Conservation (phyloP, 2,113 vertebrate genomes). For the Oncorhynchus gorbuscha region DNA sequence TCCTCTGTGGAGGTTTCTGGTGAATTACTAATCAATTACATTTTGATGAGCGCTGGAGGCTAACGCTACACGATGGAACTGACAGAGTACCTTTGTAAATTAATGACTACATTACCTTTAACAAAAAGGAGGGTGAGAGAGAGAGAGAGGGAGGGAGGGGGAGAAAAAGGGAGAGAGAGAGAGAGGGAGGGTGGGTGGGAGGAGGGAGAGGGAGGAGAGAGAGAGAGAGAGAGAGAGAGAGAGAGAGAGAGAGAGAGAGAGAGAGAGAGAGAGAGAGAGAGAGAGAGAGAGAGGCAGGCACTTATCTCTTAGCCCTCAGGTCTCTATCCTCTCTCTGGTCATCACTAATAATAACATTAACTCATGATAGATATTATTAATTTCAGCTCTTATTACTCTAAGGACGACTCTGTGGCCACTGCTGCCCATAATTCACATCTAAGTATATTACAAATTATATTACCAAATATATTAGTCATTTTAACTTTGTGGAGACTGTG, state of each 20-base stretch:
- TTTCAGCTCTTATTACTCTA: slow-evolving; percentile 2
- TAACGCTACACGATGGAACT: background rate
- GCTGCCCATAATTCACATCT: slow-evolving; percentile 5
- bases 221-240: no score
- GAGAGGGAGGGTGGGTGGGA: background rate
- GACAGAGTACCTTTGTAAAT: slow-evolving; percentile 35
- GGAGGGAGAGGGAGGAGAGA: no score
- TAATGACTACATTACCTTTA: slow-evolving; percentile 40
- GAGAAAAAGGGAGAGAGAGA: background rate
- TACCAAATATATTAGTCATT: no score
- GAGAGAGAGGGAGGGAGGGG: background rate
- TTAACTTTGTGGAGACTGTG: no score
- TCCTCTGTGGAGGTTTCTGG: slow-evolving; percentile 1
- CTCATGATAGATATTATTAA: slow-evolving; percentile 29
- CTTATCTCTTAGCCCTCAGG: slow-evolving; percentile 24
- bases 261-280: no score
- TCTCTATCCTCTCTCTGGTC: background rate
- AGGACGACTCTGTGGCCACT: slow-evolving; percentile 14
- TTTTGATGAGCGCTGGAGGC: slow-evolving; percentile 51
- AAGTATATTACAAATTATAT: background rate
- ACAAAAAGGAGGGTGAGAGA: background rate
- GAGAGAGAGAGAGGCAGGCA: no score
- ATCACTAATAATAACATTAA: slow-evolving; percentile 43
- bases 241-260: no score
- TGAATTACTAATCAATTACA: slow-evolving; percentile 46